Base-by-base conservation (phyloP, 2,113 vertebrate species). In the Tetrax tetrax region DNA sequence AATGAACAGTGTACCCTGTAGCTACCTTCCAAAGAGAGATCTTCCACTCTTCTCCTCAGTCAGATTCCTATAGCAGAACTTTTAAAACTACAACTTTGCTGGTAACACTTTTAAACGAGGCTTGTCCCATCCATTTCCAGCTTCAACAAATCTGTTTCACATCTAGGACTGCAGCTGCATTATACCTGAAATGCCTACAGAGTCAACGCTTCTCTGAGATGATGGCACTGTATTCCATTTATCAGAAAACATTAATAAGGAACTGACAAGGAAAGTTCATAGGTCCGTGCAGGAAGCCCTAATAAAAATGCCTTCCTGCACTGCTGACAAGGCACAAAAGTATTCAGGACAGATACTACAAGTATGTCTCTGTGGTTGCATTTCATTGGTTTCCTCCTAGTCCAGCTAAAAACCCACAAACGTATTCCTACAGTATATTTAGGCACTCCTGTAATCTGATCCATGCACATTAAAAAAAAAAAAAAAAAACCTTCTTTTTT, bases 351-450 rank as follows among this genome's bases (percentile, higher is more conserved):
- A 78, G 68, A 92, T 64, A 83, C 18, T 60, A 22, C 35, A 72
- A 71, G 24, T 43, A 85, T 10, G 24, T 38, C 45, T 76, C 38
- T 51, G 29, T 2, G 5, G 71, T 27, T 66, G 6, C 22, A 63
- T 79, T 92, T 87, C 60, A 43, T n/a, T 4, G 1, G n/a, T 60
- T 64, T 89, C 54, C 57, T 95, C 37, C 63, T 9, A 88, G 63
- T 33, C 27, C 84, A 66, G 68, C 63, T 83, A 81, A 70, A 96
- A 96, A 43, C 56, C 85, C 93, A 95, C 85, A 91, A 57, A 91
- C 14, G 4, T 85, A 91, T 77, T 80, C 90, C 60, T 68, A 57
- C 70, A 69, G 66, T 75, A 76, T 77, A 91, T 93, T 96, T 82
- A 94, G 74, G 66, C 63, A 82, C 28, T 91, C 78, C 31, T 83